Base-by-base conservation (phyloP, 2,797 vertebrate species). In the Pyrrhura leucotis region DNA sequence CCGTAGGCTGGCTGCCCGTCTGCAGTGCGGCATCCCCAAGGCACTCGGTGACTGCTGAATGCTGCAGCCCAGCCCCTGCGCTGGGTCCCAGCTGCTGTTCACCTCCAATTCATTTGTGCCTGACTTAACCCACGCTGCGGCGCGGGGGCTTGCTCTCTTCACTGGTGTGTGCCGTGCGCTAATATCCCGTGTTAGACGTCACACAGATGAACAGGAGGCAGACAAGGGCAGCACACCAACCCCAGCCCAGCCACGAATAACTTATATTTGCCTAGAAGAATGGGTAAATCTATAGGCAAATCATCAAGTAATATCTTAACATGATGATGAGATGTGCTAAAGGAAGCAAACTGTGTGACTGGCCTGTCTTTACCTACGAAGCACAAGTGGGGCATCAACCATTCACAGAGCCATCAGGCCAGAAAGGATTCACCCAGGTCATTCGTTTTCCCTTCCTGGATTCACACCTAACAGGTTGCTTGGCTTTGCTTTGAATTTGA, bases 71-170 rank as follows among this genome's bases (percentile, higher is more conserved):
- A 26, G 74, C 47, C 76, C 56, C 69, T 29, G 66, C 5, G 14
- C 89, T 31, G 77, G 80, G 79, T 88, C 89, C 73, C 95, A 82
- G 91, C 95, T 94, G 91, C 91, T 53, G 12, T 2, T 90, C 90
- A 78, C 72, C 79, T 62, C 33, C 69, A 5, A 11, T 71, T 62
- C 51, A 53, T 71, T 20, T 47, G 73, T 82, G 88, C 67, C 88
- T 65, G 89, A 82, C 47, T 79, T 9, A 50, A 66, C 4, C 58
- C 31, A 26, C 5, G 6, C 86, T 65, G 90, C 10, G 2, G 66
- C 2, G 1, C 9, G 0, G 66, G 44, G 56, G 39, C 63, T 78
- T 54, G 71, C 33, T 71, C 20, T 81, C 66, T 33, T 68, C 78
- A 3, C 28, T 50, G 33, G 8, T 12, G 62, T 35, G 62, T 4